Evolutionary conservation across 2,888 invertebrate species (phyloP), one percentile per base, ranked within the genome.

Genomic region (Archips crataeganus): DNA sequence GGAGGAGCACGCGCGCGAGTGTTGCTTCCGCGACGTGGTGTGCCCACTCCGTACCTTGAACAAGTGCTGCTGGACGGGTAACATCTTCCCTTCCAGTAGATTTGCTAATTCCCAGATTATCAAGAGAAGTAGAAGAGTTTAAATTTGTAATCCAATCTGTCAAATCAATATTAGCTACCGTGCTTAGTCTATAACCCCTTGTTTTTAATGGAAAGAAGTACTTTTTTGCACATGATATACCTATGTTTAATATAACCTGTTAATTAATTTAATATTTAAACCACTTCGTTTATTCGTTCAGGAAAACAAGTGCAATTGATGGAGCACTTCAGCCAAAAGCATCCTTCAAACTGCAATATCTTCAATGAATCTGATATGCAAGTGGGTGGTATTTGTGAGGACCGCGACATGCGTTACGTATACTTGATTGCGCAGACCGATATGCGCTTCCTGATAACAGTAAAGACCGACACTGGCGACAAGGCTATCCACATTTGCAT

Each of bases 11-110:
- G 78, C 91, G n/a, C 91, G 90, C 75, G 92, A 93, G 77, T 94
- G 93, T 75, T 91, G 92, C 63, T 93, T 89, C 78, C 85, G 93
- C 45, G 85, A 85, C 57, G 90, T 93, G 89, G 83, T 86, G 2
- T 94, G 94, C 75, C 93, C 94, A 1, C 80, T 91, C 13, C 90
- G 91, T 0, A 79, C 80, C 4, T 90, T 93, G 75, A 92, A 92
- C 5, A 88, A 85, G 77, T 94, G 94, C 82, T 92, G 90, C 39
- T 94, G 94, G 94, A 86, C 81, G 75, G 94, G 94, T 94, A 84
- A 81, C 1, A 23, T 80, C 13, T 64, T 57, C 32, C 15, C 8
- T 15, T 15, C 8, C 8, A 54, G 15, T 15, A 23, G 8, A 15
- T 15, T 15, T 54, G 10, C 45, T 45, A 10, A 45, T 45, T 9